Evolutionary conservation across 2,113 vertebrate genomes (phyloP).

Genomic region (Cyprinodon brontotheroides): DNA sequence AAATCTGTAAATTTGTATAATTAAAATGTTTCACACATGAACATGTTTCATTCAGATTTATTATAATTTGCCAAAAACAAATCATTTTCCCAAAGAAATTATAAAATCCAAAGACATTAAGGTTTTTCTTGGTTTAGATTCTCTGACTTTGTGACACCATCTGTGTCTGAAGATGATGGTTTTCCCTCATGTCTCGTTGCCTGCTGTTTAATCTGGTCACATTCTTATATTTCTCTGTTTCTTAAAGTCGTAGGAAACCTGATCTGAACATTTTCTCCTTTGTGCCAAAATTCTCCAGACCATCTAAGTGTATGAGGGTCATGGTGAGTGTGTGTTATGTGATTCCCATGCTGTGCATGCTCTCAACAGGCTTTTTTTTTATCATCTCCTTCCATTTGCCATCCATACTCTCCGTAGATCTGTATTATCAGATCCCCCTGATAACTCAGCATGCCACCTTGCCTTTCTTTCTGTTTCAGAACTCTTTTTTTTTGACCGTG

Average conservation of each 20-base stretch:
- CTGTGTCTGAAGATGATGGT: background rate
- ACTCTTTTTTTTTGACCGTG: constrained; percentile 18
- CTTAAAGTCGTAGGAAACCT: background rate
- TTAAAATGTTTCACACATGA: no score
- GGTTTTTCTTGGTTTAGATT: background rate
- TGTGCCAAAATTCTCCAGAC: constrained; percentile 22
- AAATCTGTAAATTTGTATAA: no score
- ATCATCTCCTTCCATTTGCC: constrained; percentile 37
- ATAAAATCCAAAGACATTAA: background rate
- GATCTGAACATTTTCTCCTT: constrained; percentile 41
- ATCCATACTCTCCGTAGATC: constrained; percentile 34
- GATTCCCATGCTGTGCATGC: constrained; percentile 44
- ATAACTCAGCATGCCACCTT: constrained; percentile 21
- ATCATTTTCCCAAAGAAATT: background rate
- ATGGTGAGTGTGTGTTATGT: constrained; percentile 37
- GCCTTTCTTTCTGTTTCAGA: constrained; percentile 20
- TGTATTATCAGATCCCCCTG: constrained; percentile 47
- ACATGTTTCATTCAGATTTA: no score
- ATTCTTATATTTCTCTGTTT: background rate
- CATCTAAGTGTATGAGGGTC: constrained; percentile 29
- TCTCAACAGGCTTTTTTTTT: constrained; percentile 35
- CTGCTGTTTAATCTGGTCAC: background rate
- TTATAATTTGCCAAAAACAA: no score
- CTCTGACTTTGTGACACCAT: background rate
- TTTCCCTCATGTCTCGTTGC: background rate